phyloP scores from a whole-genome alignment of 2,797 vertebrate genomes.

The Xerus rutilus region DNA sequence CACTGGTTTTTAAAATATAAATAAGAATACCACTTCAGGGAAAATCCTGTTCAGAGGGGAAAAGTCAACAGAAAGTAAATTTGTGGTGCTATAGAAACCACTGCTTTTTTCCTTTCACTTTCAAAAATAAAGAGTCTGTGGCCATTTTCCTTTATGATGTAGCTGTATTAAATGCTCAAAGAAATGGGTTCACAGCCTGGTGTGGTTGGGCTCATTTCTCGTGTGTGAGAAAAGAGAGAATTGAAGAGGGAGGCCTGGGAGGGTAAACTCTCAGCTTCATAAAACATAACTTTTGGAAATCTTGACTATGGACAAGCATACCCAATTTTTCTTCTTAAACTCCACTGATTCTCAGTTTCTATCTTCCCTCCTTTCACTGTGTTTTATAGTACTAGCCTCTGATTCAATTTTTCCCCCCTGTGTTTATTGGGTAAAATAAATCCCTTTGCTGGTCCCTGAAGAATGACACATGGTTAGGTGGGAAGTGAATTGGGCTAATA shows the following conservation, averaged over 20 bases:
- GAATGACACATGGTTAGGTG: neutral
- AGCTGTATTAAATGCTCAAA: neutral
- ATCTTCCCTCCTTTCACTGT: neutral
- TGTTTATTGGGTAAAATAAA: neutral
- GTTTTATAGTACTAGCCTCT: neutral
- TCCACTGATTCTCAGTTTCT: neutral
- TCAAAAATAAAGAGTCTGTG: conserved; percentile 1
- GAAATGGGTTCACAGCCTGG: neutral
- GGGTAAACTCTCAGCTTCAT: neutral
- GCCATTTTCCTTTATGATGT: conserved; percentile 9
- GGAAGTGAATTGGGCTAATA: neutral
- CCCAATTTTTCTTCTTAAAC: neutral
- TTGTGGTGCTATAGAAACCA: neutral
- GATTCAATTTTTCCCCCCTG: neutral
- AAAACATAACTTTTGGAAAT: neutral
- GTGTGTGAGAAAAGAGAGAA: neutral
- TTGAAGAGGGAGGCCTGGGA: neutral
- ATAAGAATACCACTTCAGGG: conserved; percentile 17
- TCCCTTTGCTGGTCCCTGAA: neutral
- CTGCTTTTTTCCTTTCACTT: neutral
- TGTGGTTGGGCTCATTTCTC: neutral
- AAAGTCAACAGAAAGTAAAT: neutral
- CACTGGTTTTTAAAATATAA: conserved; percentile 64
- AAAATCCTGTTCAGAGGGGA: neutral
- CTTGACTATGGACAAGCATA: neutral